These are phyloP conservation scores for Gallinago paraguaiae DNA, from an alignment of 2,113 vertebrate species.

Conservation along the genomic window DNA sequence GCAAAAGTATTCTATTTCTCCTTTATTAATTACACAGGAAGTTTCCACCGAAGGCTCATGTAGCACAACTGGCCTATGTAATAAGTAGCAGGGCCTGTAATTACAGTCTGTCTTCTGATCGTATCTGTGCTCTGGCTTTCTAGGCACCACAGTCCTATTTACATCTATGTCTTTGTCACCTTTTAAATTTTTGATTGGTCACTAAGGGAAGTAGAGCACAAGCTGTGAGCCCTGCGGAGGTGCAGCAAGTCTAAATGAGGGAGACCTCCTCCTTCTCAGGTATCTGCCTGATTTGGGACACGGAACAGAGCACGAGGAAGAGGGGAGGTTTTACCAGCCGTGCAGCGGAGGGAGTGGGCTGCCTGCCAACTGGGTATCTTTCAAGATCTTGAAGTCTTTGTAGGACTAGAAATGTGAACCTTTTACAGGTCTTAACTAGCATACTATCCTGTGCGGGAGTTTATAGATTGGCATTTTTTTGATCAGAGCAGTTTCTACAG, in stretches of 20 bases:
- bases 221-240: neutral
- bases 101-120: conserved; percentile 64
- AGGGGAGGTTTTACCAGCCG: neutral
- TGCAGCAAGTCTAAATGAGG: neutral
- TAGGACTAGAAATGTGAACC: conserved; percentile 23
- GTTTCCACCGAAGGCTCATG: conserved; percentile 60
- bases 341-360: neutral
- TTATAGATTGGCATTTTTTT: neutral
- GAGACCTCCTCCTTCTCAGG: neutral
- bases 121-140: conserved; percentile 57
- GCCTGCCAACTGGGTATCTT: neutral
- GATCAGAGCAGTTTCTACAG: neutral
- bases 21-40: conserved; percentile 67
- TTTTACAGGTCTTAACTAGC: conserved; percentile 7
- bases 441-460: neutral
- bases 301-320: neutral
- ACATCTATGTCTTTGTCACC: conserved; percentile 41
- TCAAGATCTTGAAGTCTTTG: conserved; percentile 8
- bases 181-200: conserved; percentile 52
- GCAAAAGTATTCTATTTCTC: conserved; percentile 65
- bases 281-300: neutral
- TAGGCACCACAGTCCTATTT: conserved; percentile 34
- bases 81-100: conserved; percentile 69
- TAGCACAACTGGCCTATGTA: conserved; percentile 62
- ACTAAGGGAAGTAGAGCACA: neutral